Evolutionary conservation across 2,888 invertebrate species (phyloP).

Genomic region (Pristionchus arcanus): DNA sequence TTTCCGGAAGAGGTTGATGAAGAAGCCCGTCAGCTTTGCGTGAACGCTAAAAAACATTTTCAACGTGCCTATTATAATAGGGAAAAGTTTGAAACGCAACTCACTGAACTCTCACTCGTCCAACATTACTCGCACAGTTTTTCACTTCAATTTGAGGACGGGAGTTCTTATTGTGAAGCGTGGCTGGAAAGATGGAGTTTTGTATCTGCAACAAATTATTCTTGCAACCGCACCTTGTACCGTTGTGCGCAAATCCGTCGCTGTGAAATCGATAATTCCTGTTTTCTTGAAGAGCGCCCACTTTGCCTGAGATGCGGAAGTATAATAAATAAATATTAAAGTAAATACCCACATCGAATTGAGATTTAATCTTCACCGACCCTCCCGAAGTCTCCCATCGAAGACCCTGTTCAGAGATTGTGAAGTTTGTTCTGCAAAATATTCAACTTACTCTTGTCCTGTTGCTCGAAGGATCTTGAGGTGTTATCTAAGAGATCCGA

Average conservation of each 20-base stretch:
- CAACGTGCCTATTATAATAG: no score
- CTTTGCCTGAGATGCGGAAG: not conserved
- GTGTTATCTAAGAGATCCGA: not conserved
- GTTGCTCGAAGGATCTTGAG: no score
- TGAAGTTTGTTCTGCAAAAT: not conserved
- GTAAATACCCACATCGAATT: not conserved
- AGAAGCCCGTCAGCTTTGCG: not conserved
- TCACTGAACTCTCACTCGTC: constrained; percentile 20
- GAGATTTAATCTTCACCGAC: not conserved
- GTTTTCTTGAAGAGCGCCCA: constrained; percentile 16
- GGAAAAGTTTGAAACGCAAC: not conserved
- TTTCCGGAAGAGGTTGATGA: not conserved
- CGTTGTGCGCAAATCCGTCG: not conserved
- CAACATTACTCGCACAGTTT: not conserved
- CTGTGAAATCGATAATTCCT: not conserved
- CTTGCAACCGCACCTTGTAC: not conserved
- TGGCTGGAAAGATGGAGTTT: not conserved
- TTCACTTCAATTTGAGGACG: constrained; percentile 33
- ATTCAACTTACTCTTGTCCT: not conserved
- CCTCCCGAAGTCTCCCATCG: constrained; percentile 6
- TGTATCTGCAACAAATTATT: not conserved
- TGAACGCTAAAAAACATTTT: not conserved
- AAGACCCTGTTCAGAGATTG: not conserved
- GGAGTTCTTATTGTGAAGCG: not conserved
- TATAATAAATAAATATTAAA: not conserved